Conservation (phyloP, 2,113 vertebrate species). For the Choloepus hoffmanni region DNA sequence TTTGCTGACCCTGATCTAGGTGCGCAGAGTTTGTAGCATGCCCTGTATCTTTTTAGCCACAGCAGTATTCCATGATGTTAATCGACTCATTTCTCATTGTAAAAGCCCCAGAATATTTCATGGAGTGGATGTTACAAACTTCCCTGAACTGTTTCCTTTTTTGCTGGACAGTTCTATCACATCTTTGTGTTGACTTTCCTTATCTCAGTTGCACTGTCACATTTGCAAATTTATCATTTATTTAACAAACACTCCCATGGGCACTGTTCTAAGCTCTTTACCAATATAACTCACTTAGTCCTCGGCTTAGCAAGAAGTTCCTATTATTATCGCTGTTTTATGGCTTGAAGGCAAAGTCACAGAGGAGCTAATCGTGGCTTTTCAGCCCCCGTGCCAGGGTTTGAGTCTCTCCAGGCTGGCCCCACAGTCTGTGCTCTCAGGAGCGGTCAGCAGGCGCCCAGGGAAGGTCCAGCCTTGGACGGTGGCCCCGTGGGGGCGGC, state of each 20-base stretch:
- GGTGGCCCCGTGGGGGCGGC: too few species aligned
- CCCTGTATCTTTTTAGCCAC: too few species aligned
- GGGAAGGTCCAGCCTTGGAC: neutral
- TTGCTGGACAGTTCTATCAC: neutral
- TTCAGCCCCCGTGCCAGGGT: neutral
- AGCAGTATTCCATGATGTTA: fast-evolving
- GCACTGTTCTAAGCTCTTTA: fast-evolving
- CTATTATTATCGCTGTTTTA: too few species aligned
- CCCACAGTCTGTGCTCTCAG: fast-evolving
- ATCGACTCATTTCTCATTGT: neutral
- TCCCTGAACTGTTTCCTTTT: neutral
- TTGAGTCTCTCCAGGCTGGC: neutral
- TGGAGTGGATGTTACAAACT: fast-evolving
- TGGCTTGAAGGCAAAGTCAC: neutral
- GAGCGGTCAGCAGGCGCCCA: neutral
- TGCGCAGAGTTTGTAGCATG: fast-evolving
- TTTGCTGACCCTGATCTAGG: fast-evolving
- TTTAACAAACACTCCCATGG: too few species aligned
- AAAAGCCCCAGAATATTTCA: neutral
- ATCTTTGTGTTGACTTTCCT: neutral
- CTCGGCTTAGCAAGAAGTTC: neutral
- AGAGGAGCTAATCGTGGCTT: fast-evolving
- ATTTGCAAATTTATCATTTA: neutral
- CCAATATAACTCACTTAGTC: fast-evolving
- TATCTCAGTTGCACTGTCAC: neutral